A percentile compares a stretch with the other conserved stretches of the same genome.
Evolutionary conservation across 2,888 invertebrate genomes (phyloP).

Genomic region (Carterocephalus palaemon): DNA sequence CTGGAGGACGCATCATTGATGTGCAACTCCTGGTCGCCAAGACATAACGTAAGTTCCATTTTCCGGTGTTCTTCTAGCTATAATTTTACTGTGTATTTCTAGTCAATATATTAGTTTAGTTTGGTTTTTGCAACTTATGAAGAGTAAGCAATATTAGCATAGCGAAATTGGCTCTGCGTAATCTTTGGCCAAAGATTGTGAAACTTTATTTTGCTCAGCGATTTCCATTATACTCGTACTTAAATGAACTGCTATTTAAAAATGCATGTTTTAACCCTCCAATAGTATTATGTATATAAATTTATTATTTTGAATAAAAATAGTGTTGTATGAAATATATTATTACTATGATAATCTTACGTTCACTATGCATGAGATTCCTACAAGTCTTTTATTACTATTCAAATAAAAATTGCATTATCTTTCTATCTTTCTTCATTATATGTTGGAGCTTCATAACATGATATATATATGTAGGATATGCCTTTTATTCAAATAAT

Average conservation of each 20-base stretch:
- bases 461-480: too few species aligned
- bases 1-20: slow-evolving; percentile 93
- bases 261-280: slow-evolving; percentile 29
- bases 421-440: too few species aligned
- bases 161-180: slow-evolving; percentile 20
- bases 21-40: slow-evolving; percentile 95
- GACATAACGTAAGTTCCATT: slow-evolving; percentile 88
- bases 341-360: too few species aligned
- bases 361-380: too few species aligned
- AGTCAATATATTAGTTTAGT: too few species aligned
- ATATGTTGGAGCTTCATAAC: too few species aligned
- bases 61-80: slow-evolving; percentile 2
- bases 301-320: too few species aligned
- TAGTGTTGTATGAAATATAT: too few species aligned
- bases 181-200: slow-evolving; percentile 24
- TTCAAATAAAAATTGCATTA: too few species aligned
- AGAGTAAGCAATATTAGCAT: slow-evolving; percentile 4
- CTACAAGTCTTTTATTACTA: too few species aligned
- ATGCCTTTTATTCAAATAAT: too few species aligned
- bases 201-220: slow-evolving; percentile 41
- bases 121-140: slow-evolving; percentile 4
- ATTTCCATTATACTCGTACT: slow-evolving; percentile 43
- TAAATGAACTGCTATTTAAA: background rate
- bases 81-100: background rate
- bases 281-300: too few species aligned